phyloP scores from a whole-genome alignment of 2,797 vertebrate species.

The Silurus lanzhouensis region DNA sequence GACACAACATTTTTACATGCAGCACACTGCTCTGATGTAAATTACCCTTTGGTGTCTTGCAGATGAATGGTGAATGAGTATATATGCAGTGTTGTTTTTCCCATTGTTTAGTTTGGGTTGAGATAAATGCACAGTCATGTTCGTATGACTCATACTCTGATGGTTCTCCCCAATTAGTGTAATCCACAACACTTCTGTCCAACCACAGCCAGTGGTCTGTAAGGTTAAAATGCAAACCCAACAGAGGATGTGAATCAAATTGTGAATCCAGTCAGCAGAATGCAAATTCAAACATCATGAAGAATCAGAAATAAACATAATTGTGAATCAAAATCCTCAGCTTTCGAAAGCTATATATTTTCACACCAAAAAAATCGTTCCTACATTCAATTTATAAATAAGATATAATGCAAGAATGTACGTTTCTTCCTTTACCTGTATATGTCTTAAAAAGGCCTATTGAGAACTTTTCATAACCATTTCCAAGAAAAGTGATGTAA shows the following conservation, averaged over 20 bases:
- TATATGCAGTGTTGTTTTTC: constrained; percentile 26
- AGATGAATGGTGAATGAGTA: not conserved
- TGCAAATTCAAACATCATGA: not conserved
- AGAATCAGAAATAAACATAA: not conserved
- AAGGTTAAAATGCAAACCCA: constrained; percentile 52
- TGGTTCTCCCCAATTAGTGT: constrained; percentile 42
- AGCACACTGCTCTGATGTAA: not conserved
- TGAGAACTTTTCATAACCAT: constrained; percentile 79
- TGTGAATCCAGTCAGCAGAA: not conserved
- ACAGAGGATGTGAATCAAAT: not conserved
- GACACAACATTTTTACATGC: not conserved
- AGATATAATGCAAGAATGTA: not conserved
- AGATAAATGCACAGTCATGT: constrained; percentile 20
- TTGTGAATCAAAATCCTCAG: not conserved
- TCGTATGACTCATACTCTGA: not conserved
- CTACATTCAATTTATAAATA: not conserved
- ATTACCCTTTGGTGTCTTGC: constrained; percentile 50
- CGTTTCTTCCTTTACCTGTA: constrained; percentile 72
- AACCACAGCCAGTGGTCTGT: constrained; percentile 82
- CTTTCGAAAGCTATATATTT: not conserved
- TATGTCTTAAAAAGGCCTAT: constrained; percentile 86
- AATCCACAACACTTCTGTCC: constrained; percentile 70
- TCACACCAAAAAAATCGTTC: not conserved
- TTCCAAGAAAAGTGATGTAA: constrained; percentile 72
- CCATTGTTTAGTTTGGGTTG: constrained; percentile 32